Evolutionary conservation across 2,113 vertebrate genomes (phyloP).

Genomic region (Crotalus horridus): DNA sequence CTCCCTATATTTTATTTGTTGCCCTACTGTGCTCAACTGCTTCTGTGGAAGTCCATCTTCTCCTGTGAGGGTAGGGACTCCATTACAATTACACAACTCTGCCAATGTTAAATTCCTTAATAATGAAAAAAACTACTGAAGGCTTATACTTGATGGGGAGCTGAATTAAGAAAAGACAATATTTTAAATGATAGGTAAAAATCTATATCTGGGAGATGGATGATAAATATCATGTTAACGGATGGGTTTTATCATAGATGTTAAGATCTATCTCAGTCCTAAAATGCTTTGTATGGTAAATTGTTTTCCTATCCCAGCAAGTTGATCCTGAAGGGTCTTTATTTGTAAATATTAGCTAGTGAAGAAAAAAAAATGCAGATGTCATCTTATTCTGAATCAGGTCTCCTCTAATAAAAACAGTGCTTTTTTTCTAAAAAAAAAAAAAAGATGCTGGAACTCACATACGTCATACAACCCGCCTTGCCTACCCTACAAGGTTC

Average conservation of each 20-base stretch:
- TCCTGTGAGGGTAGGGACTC: neutral
- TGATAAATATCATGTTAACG: neutral
- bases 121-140: neutral
- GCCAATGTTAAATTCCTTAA: neutral
- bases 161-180: neutral
- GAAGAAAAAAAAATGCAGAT: neutral
- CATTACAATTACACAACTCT: neutral
- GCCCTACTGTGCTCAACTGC: neutral
- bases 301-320: neutral
- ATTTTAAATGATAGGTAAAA: neutral
- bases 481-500: no score
- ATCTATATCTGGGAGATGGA: neutral
- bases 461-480: no score
- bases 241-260: no score
- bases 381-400: neutral
- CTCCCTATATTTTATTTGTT: neutral
- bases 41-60: neutral
- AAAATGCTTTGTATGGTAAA: neutral
- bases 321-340: neutral
- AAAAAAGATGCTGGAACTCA: no score
- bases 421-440: no score
- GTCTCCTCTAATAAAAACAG: conserved; percentile 9
- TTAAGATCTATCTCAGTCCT: neutral
- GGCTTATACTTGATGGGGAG: neutral
- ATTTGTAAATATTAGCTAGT: neutral